Base-by-base conservation (phyloP, 2,888 invertebrate species). In the Chymomyza procnemis region DNA sequence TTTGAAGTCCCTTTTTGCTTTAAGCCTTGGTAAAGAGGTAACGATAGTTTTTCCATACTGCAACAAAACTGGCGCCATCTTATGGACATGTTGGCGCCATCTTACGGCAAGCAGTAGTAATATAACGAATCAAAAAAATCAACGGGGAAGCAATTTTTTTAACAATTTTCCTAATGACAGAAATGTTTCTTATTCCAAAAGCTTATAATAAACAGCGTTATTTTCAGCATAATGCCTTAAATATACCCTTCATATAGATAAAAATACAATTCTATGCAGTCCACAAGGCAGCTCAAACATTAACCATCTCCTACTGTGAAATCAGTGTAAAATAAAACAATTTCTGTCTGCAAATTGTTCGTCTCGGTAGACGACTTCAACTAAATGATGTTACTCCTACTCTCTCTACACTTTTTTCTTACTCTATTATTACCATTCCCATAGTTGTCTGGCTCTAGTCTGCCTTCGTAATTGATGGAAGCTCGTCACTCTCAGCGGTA, bases 221-320 rank as follows among this genome's bases (percentile, higher is more conserved):
- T 12, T 41, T 41, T 41, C 4, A 12, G 12, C 12, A 12, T 41
- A 0, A 3, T 41, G 12, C 3, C 0, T 41, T 41, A 41, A 41
- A 41, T 41, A 41, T 41, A 12, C 34, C 3, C 34, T 12, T 1
- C 12, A 12, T 0, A 41, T 5, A 3, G 3, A 41, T n/a, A 41
- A 41, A 41, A 41, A 41, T 41, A 41, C 9, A 41, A 26, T 8
- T 41, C 34, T 41, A 41, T 47, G 21, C 14, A 41, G 22, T 21
- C n/a, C 5, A n/a, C 34, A 12, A 41, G 21, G 48, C 8, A 41
- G 22, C 55, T 26, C 12, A 6, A 30, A 55, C 55, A n/a, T 61
- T 18, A 61, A 61, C 22, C 48, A 48, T 50, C 61, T 61, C 16
- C 18, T 41, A 61, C 26, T 41, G 61, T 50, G 34, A 50, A 68